phyloP scores from a whole-genome alignment of 2,113 vertebrate genomes.

The Sceloporus tristichus region DNA sequence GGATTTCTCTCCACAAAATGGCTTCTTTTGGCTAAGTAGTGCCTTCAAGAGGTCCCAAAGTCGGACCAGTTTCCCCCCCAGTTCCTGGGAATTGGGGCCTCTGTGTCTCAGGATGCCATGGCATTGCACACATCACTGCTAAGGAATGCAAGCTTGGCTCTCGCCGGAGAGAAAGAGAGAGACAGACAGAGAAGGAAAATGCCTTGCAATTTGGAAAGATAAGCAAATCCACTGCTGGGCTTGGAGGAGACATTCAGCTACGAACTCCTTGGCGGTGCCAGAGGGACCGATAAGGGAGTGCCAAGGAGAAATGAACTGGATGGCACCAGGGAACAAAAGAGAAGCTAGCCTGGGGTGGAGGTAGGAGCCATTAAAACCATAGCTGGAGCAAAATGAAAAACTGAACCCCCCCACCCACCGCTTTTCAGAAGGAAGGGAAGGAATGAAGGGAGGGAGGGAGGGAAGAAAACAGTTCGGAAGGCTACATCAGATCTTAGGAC shows the following conservation, averaged over 20 bases:
- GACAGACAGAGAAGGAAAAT: slow-evolving; percentile 16
- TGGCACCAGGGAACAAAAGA: not conserved
- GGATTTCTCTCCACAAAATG: too few species aligned
- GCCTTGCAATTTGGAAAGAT: slow-evolving; percentile 63
- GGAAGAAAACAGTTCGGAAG: not conserved
- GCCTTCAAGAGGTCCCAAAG: too few species aligned
- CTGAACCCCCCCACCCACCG: too few species aligned
- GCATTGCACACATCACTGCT: slow-evolving; percentile 66
- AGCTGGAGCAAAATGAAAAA: slow-evolving; percentile 1
- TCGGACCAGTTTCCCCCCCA: too few species aligned
- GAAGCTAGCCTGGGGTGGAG: too few species aligned
- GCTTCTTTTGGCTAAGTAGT: too few species aligned
- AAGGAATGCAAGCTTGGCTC: slow-evolving; percentile 75
- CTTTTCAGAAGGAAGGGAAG: not conserved
- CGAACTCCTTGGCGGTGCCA: slow-evolving; percentile 32
- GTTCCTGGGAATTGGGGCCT: slow-evolving; percentile 78
- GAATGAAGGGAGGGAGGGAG: not conserved
- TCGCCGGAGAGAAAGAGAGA: slow-evolving; percentile 48
- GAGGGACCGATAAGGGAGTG: slow-evolving; percentile 40
- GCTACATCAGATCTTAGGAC: slow-evolving; percentile 29
- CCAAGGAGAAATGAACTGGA: slow-evolving; percentile 39
- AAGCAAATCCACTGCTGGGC: slow-evolving; percentile 66
- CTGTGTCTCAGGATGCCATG: slow-evolving; percentile 78
- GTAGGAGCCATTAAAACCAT: not conserved
- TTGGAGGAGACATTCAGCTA: slow-evolving; percentile 53